phyloP scores from a whole-genome alignment of 2,797 vertebrate species.

The Octomys mimax region DNA sequence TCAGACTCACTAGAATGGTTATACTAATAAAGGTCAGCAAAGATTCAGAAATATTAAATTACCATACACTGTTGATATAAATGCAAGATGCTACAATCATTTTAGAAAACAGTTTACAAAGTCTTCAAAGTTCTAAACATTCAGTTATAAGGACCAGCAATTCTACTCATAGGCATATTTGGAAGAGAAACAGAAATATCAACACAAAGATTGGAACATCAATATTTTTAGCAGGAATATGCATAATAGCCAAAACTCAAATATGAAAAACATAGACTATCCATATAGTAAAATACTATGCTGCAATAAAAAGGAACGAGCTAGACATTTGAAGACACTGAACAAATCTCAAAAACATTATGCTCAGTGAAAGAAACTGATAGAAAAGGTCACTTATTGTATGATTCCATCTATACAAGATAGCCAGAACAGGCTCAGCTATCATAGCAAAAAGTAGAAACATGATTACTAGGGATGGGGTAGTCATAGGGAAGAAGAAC shows the following conservation, averaged over 20 bases:
- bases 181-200: background rate
- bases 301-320: conserved; percentile 11
- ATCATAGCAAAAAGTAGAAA: background rate
- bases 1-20: conserved; percentile 9
- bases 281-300: background rate
- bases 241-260: background rate
- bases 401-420: background rate
- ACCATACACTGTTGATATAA: background rate
- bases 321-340: background rate
- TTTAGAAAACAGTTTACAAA: background rate
- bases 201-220: background rate
- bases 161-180: background rate
- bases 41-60: background rate
- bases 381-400: background rate
- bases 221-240: background rate
- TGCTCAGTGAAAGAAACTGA: background rate
- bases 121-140: background rate
- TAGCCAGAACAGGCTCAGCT: background rate
- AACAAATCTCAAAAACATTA: background rate
- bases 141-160: background rate
- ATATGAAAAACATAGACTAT: background rate
- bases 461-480: background rate
- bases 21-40: background rate
- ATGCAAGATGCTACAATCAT: background rate
- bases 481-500: background rate